Evolutionary conservation across 2,113 vertebrate species (phyloP).

Genomic region (Trachemys scripta): DNA sequence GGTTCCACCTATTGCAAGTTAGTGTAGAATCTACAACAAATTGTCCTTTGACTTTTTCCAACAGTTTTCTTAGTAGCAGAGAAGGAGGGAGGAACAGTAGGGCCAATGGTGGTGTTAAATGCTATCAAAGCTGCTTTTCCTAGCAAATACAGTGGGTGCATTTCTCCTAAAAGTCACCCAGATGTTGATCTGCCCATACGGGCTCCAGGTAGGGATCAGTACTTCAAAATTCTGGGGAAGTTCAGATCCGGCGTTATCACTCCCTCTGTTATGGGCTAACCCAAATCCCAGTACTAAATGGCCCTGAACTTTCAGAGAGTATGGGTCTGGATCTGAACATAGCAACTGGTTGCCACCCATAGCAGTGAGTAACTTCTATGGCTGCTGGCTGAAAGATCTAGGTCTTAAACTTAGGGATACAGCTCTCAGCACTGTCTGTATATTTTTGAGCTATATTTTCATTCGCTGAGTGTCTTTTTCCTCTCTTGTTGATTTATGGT

Average conservation of each 20-base stretch:
- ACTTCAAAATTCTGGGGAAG: background rate
- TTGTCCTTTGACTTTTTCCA: rapidly evolving
- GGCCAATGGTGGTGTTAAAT: rapidly evolving
- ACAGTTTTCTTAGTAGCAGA: background rate
- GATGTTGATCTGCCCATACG: background rate
- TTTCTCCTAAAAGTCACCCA: background rate
- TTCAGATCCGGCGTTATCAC: rapidly evolving
- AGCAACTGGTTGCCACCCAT: background rate
- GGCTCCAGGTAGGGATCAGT: background rate
- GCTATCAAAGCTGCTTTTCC: rapidly evolving
- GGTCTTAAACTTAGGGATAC: rapidly evolving
- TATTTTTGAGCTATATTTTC: background rate
- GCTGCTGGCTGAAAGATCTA: background rate
- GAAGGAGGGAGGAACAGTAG: background rate
- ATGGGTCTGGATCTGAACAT: background rate
- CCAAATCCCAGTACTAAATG: background rate
- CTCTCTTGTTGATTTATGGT: background rate
- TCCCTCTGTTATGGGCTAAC: background rate
- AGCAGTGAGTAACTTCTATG: background rate
- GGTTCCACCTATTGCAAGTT: background rate
- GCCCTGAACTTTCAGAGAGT: background rate
- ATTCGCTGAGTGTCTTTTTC: background rate
- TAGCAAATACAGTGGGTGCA: background rate
- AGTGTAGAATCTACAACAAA: background rate
- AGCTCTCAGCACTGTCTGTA: rapidly evolving